These are phyloP conservation scores for Machimus atricapillus DNA, from an alignment of 2,888 invertebrate species.

Conservation along the genomic window DNA sequence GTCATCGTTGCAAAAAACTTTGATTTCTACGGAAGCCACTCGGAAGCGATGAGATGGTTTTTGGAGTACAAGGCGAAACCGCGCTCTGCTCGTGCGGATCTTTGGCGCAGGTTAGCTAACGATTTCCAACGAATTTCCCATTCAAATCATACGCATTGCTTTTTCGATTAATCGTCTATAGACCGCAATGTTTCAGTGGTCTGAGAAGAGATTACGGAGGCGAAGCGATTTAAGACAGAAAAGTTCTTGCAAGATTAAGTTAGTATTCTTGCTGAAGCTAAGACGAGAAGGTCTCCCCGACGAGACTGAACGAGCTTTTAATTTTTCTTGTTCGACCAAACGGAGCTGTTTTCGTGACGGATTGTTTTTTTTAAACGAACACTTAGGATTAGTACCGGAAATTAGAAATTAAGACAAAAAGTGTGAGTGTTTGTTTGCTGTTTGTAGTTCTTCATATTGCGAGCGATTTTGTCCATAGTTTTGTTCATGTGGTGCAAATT, in stretches of 20 bases:
- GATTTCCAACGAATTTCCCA: slow-evolving; percentile 26
- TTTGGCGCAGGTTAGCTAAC: not conserved
- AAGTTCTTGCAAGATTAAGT: slow-evolving; percentile 27
- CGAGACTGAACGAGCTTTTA: slow-evolving; percentile 4
- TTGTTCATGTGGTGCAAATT: not conserved
- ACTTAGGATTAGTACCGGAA: slow-evolving; percentile 15
- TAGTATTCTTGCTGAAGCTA: slow-evolving; percentile 34
- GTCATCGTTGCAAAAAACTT: not conserved
- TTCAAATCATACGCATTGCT: slow-evolving; percentile 2
- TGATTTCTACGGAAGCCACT: not conserved
- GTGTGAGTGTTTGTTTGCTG: not conserved
- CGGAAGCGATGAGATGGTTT: not conserved
- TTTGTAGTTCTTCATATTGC: not conserved
- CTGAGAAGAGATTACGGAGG: not conserved
- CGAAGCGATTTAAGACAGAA: slow-evolving; percentile 23
- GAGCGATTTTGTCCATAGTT: not conserved
- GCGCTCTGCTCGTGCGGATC: not conserved
- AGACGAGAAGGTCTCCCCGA: slow-evolving; percentile 1
- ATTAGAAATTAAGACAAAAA: not conserved
- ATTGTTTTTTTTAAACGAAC: not conserved
- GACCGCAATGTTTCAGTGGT: not conserved
- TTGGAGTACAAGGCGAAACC: not conserved
- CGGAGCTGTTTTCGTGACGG: not conserved
- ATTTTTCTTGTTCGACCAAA: not conserved
- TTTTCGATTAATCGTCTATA: slow-evolving; percentile 1